Evolutionary conservation across 2,797 vertebrate genomes (phyloP).

Genomic region (Malacoctenus gilli): DNA sequence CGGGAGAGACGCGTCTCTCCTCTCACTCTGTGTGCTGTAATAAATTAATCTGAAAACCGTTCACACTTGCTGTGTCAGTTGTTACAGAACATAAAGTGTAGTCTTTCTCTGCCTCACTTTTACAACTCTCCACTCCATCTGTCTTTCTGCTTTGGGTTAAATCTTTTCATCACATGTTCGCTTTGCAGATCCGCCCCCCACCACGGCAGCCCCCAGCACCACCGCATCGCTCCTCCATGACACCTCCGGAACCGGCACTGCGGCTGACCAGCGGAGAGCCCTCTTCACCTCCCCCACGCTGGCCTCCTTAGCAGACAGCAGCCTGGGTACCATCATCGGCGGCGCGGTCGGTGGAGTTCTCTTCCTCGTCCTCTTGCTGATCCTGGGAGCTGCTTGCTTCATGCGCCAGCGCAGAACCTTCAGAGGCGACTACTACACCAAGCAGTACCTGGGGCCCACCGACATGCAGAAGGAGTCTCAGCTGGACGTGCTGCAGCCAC

Average conservation of each 20-base stretch:
- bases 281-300: conserved; percentile 87
- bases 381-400: conserved; percentile 85
- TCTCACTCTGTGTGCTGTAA: conserved; percentile 26
- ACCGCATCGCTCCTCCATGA: conserved; percentile 76
- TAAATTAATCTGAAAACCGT: conserved; percentile 50
- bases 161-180: conserved; percentile 76
- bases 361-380: conserved; percentile 88
- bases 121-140: conserved; percentile 73
- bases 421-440: conserved; percentile 98
- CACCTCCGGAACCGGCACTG: conserved; percentile 82
- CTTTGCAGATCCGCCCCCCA: conserved; percentile 93
- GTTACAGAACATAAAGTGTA: conserved; percentile 42
- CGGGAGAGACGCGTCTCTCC: conserved; percentile 31
- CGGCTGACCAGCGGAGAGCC: conserved; percentile 79
- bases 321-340: conserved; percentile 89
- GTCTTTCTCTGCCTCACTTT: conserved; percentile 28
- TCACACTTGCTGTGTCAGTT: conserved; percentile 39
- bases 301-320: conserved; percentile 85
- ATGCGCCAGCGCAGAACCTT: conserved; percentile 94
- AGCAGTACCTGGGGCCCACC: conserved; percentile 95
- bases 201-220: conserved; percentile 87
- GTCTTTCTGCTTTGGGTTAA: conserved; percentile 80
- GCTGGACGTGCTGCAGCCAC: conserved; percentile 94
- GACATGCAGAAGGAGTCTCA: conserved; percentile 99
- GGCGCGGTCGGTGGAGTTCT: conserved; percentile 91